Base-by-base conservation (phyloP, 2,113 vertebrate genomes). In the Arizona elegans region DNA sequence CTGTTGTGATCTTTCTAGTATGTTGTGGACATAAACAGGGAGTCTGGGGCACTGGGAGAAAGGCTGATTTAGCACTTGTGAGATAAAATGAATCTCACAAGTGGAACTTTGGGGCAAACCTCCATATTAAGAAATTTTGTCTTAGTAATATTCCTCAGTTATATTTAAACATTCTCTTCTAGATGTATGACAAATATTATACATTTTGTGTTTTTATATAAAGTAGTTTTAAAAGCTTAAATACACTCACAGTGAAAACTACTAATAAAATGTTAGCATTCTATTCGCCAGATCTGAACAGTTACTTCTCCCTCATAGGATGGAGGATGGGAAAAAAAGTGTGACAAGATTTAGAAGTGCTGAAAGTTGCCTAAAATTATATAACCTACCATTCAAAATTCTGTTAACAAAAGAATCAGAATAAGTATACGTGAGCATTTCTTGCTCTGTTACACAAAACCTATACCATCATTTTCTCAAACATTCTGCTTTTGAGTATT, bases 221-320 rank as follows among this genome's bases (percentile, higher is more conserved):
- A 11, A 43, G 26, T 50, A 52, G 81, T 85, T 89, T 38, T 58
- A 58, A 92, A 58, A 53, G 53, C 38, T 38, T 33, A 53, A 87
- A n/a, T 70, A 13, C 50, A 55, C 23, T 81, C 12, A 38, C 52
- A 56, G 8, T 53, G 26, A 29, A 93, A 93, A 43, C 5, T 53
- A 75, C 53, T 89, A 86, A 86, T 56, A 62, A 90, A 93, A 56
- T 86, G 12, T 86, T 62, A 90, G 58, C 54, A 59, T 90, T 86
- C 56, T 5, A 23, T 50, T 50, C 26, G n/a, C 17, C 70, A 86
- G 70, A 43, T 33, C 26, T 50, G 75, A 90, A 62, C 55, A 59
- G 52, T 90, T 54, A 38, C 8, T 53, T 26, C 75, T 50, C 55
- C 8, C 10, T 33, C 26, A 53, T 50, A 21, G 4, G 26, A n/a